Evolutionary conservation across 2,113 vertebrate genomes (phyloP).

Genomic region (Cyprinus carpio): DNA sequence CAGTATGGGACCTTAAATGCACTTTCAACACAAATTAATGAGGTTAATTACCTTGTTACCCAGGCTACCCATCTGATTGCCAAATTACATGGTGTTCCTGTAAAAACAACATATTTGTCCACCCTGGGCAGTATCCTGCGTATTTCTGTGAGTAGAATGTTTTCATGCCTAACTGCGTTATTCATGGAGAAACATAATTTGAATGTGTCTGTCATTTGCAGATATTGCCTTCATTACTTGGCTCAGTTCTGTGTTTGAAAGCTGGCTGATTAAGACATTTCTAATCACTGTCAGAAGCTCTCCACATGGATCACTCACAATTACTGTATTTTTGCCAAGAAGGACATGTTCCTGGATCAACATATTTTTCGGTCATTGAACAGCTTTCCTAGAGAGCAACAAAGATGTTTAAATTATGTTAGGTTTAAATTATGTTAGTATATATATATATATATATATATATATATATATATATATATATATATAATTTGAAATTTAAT

Average conservation of each 20-base stretch:
- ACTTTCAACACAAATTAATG: slow-evolving; percentile 61
- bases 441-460: no score
- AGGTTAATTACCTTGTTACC: slow-evolving; percentile 63
- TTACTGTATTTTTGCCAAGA: neutral
- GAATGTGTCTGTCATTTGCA: slow-evolving; percentile 26
- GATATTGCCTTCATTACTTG: neutral
- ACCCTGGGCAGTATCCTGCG: neutral
- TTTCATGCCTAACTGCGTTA: slow-evolving; percentile 27
- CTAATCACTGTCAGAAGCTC: neutral
- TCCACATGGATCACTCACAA: slow-evolving; percentile 7
- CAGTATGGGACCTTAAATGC: slow-evolving; percentile 60
- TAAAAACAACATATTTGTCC: slow-evolving; percentile 49
- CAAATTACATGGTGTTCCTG: slow-evolving; percentile 51
- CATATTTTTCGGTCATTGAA: neutral
- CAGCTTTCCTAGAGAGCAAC: no score
- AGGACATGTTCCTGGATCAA: neutral
- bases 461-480: no score
- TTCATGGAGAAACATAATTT: slow-evolving; percentile 11
- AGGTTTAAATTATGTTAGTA: no score
- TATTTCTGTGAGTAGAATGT: neutral
- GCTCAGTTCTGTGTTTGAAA: neutral
- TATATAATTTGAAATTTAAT: no score
- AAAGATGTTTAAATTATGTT: no score
- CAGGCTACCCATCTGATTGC: slow-evolving; percentile 56
- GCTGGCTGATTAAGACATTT: slow-evolving; percentile 38